phyloP scores from a whole-genome alignment of 2,113 vertebrate genomes.

The Mormoops blainvillei region DNA sequence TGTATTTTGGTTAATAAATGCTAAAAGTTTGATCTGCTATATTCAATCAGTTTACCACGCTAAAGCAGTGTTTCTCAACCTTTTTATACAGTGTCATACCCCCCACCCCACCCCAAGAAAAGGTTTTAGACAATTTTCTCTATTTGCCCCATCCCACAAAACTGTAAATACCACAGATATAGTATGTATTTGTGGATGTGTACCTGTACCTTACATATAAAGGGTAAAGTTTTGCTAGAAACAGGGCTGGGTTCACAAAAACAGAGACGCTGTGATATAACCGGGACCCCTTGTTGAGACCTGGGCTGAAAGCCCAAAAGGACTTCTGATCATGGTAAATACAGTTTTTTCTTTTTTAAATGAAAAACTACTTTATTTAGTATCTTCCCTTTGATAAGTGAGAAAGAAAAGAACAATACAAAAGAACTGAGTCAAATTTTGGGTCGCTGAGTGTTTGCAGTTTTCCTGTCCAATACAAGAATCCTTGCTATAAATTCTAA shows the following conservation, averaged over 20 bases:
- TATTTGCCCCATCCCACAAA: background rate
- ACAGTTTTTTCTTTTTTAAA: background rate
- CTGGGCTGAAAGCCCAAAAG: background rate
- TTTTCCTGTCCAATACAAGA: slow-evolving; percentile 12
- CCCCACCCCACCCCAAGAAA: background rate
- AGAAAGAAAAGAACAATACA: background rate
- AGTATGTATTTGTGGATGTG: background rate
- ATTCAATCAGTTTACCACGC: background rate
- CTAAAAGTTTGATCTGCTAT: background rate
- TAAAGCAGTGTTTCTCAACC: background rate
- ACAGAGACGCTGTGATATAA: fast-evolving
- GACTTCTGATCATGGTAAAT: background rate
- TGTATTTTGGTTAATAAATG: background rate
- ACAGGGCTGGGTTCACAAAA: background rate
- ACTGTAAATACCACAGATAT: background rate
- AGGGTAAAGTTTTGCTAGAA: background rate
- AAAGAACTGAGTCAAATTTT: background rate
- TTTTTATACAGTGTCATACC: background rate
- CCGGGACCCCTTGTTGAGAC: background rate
- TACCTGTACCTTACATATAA: background rate
- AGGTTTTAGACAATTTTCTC: background rate
- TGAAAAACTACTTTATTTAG: background rate
- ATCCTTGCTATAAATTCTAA: background rate
- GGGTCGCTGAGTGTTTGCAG: background rate
- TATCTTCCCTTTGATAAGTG: background rate